Evolutionary conservation across 2,113 vertebrate genomes (phyloP).

Genomic region (Aegotheles bennettii): DNA sequence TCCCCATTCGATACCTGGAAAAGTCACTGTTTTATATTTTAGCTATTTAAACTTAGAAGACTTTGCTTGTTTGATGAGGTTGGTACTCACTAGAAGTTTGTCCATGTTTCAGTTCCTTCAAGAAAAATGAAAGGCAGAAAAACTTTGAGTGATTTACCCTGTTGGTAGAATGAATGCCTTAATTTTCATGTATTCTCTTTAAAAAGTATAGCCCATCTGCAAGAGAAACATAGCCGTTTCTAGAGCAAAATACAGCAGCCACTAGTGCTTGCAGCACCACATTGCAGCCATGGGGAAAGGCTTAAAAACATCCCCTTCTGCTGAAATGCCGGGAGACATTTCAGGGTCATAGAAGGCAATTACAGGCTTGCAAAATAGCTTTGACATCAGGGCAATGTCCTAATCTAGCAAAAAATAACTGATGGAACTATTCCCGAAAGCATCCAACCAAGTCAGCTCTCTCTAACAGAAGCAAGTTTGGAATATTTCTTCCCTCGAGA

Average conservation of each 20-base stretch:
- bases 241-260: background rate
- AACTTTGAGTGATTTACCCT: background rate
- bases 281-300: background rate
- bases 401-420: background rate
- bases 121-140: background rate
- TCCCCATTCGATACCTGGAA: background rate
- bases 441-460: background rate
- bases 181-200: background rate
- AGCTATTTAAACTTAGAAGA: background rate
- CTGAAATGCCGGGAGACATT: background rate
- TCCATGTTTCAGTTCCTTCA: background rate
- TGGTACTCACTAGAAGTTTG: background rate
- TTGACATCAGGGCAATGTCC: background rate
- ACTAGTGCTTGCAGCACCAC: background rate
- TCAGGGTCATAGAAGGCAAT: background rate
- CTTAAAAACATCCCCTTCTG: background rate
- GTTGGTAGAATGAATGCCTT: background rate
- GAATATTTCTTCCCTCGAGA: background rate
- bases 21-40: background rate
- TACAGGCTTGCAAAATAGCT: background rate
- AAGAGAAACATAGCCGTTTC: background rate
- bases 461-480: background rate
- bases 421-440: background rate
- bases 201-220: background rate
- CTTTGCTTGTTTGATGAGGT: background rate